These are phyloP conservation scores for Typhlichthys eigenmanni DNA, from an alignment of 2,797 vertebrate species.

Conservation along the genomic window DNA sequence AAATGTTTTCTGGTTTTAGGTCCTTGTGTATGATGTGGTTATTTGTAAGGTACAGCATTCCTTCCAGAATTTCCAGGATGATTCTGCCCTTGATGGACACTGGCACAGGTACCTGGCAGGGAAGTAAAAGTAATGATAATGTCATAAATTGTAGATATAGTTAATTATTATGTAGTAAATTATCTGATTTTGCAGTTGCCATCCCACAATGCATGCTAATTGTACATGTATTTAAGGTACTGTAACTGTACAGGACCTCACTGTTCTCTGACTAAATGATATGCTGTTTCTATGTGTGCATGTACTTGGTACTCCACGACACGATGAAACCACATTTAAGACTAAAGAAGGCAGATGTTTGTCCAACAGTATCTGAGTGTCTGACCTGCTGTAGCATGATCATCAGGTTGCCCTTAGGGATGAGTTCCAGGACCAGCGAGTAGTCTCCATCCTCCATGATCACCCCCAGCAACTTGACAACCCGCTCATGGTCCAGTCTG, in stretches of 20 bases:
- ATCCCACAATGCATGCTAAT: too few relatives aligned
- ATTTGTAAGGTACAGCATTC: slow-evolving; percentile 90
- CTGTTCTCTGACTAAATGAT: background rate
- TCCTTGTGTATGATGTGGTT: slow-evolving; percentile 90
- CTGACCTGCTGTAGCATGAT: slow-evolving; percentile 83
- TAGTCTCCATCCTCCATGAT: slow-evolving; percentile 90
- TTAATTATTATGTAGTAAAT: too few relatives aligned
- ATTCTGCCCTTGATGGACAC: slow-evolving; percentile 90
- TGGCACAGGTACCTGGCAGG: slow-evolving; percentile 79
- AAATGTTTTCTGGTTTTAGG: slow-evolving; percentile 94
- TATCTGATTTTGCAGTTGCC: too few relatives aligned
- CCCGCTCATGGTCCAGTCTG: slow-evolving; percentile 83
- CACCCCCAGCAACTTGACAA: slow-evolving; percentile 90
- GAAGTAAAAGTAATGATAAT: background rate
- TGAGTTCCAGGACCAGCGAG: slow-evolving; percentile 92
- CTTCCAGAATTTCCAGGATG: slow-evolving; percentile 88
- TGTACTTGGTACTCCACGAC: too few relatives aligned
- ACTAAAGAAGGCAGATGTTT: too few relatives aligned
- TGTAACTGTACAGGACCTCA: background rate
- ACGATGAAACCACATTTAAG: too few relatives aligned
- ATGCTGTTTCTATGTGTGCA: background rate
- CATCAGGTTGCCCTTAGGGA: slow-evolving; percentile 88
- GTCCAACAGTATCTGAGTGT: too few relatives aligned
- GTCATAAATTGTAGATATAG: too few relatives aligned
- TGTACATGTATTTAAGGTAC: background rate